phyloP scores from a whole-genome alignment of 2,113 vertebrate genomes.

The Tenebrosternarchus preto region DNA sequence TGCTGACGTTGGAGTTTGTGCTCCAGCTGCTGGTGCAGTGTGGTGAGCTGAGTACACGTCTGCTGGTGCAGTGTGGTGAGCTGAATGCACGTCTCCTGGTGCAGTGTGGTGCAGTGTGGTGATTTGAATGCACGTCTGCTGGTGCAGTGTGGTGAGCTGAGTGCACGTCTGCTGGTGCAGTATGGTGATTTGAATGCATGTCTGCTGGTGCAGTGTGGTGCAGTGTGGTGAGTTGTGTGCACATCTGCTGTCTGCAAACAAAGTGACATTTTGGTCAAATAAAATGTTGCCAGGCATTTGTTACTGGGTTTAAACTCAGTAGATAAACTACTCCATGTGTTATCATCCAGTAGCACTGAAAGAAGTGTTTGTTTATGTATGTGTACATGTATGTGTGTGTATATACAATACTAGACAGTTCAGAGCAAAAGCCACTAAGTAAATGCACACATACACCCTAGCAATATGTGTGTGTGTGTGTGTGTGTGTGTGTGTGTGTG shows the following conservation, averaged over 20 bases:
- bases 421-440: too few relatives aligned
- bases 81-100: too few relatives aligned
- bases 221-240: too few relatives aligned
- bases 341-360: constrained; percentile 23
- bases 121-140: too few relatives aligned
- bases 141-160: neutral
- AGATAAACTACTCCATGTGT: neutral
- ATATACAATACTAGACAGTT: too few relatives aligned
- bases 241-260: too few relatives aligned
- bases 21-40: neutral
- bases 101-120: neutral
- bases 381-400: constrained; percentile 15
- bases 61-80: neutral
- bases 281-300: constrained; percentile 27
- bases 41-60: too few relatives aligned
- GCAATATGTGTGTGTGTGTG: constrained; percentile 15
- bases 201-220: neutral
- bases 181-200: neutral
- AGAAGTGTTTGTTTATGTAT: constrained; percentile 1
- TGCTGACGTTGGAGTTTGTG: neutral
- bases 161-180: too few relatives aligned
- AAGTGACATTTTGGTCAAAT: neutral
- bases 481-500: constrained; percentile 18
- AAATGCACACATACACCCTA: too few relatives aligned
- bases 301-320: constrained; percentile 32